Evolutionary conservation across 2,888 invertebrate species (phyloP).

Genomic region (Euphydryas editha): DNA sequence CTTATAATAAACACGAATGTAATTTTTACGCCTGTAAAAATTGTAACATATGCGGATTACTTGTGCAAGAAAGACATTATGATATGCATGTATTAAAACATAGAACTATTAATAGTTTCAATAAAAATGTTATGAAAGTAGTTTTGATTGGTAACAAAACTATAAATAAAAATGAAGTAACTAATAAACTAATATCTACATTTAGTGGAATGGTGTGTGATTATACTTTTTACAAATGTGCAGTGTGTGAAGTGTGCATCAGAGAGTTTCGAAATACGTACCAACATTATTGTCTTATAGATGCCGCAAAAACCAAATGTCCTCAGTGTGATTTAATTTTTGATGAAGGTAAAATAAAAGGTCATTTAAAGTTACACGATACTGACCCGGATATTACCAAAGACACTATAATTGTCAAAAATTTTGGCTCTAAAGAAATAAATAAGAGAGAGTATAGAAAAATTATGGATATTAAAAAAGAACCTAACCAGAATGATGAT

Average conservation of each 20-base stretch:
- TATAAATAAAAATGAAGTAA: slow-evolving; percentile 19
- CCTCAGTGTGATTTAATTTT: slow-evolving; percentile 58
- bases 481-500: slow-evolving; percentile 12
- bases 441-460: background rate
- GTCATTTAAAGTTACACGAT: slow-evolving; percentile 59
- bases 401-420: slow-evolving; percentile 56
- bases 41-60: slow-evolving; percentile 60
- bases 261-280: slow-evolving; percentile 43
- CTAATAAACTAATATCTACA: slow-evolving; percentile 38
- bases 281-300: slow-evolving; percentile 56
- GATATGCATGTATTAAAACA: slow-evolving; percentile 59
- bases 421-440: slow-evolving; percentile 42
- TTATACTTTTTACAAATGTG: slow-evolving; percentile 63
- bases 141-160: slow-evolving; percentile 56
- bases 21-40: slow-evolving; percentile 48
- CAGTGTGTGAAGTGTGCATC: slow-evolving; percentile 58
- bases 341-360: slow-evolving; percentile 50
- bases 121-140: slow-evolving; percentile 57
- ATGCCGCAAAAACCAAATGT: slow-evolving; percentile 54
- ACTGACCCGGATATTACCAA: slow-evolving; percentile 54
- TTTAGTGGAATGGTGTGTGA: slow-evolving; percentile 60
- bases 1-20: slow-evolving; percentile 53
- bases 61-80: slow-evolving; percentile 52
- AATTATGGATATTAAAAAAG: background rate
- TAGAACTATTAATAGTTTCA: slow-evolving; percentile 52